A percentile compares a stretch with the other conserved stretches of the same genome.
phyloP scores from a whole-genome alignment of 2,797 vertebrate genomes.

The Erpetoichthys calabaricus region DNA sequence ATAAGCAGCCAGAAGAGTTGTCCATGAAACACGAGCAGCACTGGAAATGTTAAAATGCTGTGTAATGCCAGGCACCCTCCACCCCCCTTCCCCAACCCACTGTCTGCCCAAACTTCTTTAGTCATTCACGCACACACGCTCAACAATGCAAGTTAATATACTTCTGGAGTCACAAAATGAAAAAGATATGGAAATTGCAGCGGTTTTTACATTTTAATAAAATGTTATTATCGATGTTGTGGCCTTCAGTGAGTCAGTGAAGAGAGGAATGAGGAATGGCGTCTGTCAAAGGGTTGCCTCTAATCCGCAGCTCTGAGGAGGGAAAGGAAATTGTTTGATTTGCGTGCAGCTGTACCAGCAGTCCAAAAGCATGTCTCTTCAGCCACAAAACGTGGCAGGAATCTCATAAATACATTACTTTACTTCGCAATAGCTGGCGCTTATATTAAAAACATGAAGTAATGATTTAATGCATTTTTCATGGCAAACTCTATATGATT shows the following conservation, averaged over 20 bases:
- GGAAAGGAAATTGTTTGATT: conserved; percentile 61
- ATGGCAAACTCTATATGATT: conserved; percentile 5
- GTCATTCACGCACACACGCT: too few species aligned
- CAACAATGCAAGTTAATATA: too few species aligned
- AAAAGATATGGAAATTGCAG: conserved; percentile 33
- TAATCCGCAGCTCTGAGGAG: conserved; percentile 52
- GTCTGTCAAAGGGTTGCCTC: conserved; percentile 45
- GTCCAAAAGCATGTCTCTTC: conserved; percentile 13
- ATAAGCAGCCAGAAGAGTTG: too few species aligned
- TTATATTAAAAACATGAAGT: conserved; percentile 60
- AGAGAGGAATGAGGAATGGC: conserved; percentile 37
- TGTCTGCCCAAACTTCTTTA: conserved; percentile 36
- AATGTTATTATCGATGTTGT: conserved; percentile 51
- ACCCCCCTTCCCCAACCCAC: conserved; percentile 37
- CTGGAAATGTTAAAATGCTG: not conserved
- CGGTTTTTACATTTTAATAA: conserved; percentile 58
- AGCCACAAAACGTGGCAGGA: conserved; percentile 57
- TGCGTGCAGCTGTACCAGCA: conserved; percentile 2
- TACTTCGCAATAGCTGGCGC: conserved; percentile 56
- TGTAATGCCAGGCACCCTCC: conserved; percentile 20
- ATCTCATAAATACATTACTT: conserved; percentile 65
- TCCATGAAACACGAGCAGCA: too few species aligned
- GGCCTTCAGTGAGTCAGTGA: conserved; percentile 33
- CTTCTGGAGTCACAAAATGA: conserved; percentile 28
- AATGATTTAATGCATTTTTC: conserved; percentile 58